Evolutionary conservation across 2,113 vertebrate genomes (phyloP).

Genomic region (Thermophis baileyi): DNA sequence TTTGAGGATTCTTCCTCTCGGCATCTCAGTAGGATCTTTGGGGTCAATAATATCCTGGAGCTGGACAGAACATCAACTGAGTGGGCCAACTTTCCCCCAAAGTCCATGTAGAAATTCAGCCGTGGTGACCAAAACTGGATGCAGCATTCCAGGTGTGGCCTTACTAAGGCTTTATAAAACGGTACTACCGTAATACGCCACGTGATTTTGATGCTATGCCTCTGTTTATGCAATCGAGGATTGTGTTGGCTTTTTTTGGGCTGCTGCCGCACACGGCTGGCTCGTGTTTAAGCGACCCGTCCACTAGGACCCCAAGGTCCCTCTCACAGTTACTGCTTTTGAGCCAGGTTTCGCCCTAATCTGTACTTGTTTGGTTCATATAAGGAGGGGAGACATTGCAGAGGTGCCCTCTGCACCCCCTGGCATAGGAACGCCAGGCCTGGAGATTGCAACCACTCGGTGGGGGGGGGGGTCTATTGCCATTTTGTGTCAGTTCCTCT

Average conservation of each 20-base stretch:
- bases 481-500: neutral
- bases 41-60: neutral
- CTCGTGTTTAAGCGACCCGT: no score
- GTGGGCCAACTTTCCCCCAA: no score
- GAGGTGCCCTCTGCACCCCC: neutral
- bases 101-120: neutral
- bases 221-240: no score
- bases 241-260: no score
- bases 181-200: no score
- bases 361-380: neutral
- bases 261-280: no score
- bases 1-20: neutral
- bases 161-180: no score
- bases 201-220: no score
- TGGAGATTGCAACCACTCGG: neutral
- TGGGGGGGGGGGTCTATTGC: fast-evolving
- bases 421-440: neutral
- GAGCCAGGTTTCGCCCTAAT: neutral
- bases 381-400: neutral
- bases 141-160: no score
- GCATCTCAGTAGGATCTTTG: neutral
- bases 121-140: no score
- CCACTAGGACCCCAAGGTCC: no score
- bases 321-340: no score
- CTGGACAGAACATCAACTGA: neutral